Evolutionary conservation across 2,113 vertebrate genomes (phyloP), one percentile per base, ranked within the genome.

Genomic region (Sphaerodactylus townsendi): DNA sequence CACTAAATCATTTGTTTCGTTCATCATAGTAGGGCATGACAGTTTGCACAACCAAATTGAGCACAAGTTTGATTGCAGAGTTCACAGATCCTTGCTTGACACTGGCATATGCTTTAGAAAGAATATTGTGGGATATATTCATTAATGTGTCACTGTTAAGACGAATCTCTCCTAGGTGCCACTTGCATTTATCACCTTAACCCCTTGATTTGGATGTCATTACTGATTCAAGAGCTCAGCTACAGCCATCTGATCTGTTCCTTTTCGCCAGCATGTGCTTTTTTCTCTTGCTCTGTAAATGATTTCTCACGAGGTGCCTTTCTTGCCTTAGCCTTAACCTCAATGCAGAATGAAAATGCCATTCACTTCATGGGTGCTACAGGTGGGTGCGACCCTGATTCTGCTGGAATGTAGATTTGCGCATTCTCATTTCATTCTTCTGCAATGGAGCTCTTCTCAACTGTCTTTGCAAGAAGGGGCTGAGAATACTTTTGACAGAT

Each of bases 261-360:
- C 84, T 85, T 89, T 66, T 86, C 82, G 69, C 82, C 41, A 62
- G 78, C 90, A 80, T 85, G 75, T 78, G 88, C 87, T 88, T 90
- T 81, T 72, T 84, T 39, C 68, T 1, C 66, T 91, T 89, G 73
- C 85, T 81, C 86, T 88, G 85, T 77, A 78, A 86, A 90, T 85
- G 23, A 25, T 80, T 68, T 21, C 17, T 48, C 80, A 77, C 79
- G 81, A 90, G 75, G 80, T 87, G 72, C 75, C 80, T 90, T 91
- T 91, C 73, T 74, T 72, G 77, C 75, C 19, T 85, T 90, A 79
- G 78, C 70, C 15, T 85, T 90, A 79, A 77, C 70, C 81, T 73
- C 75, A 90, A 74, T 59, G 81, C 88, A 87, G 62, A 33, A 88
- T n/a, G 79, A 89, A 89, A 87, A 87, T 77, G 1, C 53, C 83